A percentile compares a stretch with the other conserved stretches of the same genome.
These are phyloP conservation scores for Echinops telfairi DNA, from an alignment of 2,113 vertebrate genomes.

Conservation along the genomic window DNA sequence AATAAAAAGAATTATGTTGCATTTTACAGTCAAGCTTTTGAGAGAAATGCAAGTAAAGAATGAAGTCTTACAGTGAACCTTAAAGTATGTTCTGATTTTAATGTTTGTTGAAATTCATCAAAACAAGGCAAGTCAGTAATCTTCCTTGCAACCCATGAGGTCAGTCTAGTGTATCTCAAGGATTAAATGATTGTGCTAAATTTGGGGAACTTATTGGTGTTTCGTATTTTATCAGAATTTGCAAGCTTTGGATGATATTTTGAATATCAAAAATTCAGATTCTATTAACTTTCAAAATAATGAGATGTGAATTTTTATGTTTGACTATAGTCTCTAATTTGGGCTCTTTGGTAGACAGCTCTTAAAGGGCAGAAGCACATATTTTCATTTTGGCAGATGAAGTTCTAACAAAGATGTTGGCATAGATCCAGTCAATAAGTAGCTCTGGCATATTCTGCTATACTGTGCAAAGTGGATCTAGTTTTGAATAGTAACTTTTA, in stretches of 20 bases:
- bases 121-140: slow-evolving; percentile 22
- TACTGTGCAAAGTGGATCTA: slow-evolving; percentile 21
- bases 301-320: slow-evolving; percentile 6
- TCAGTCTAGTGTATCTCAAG: slow-evolving; percentile 53
- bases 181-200: slow-evolving; percentile 27
- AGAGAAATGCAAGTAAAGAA: slow-evolving; percentile 37
- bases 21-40: not conserved
- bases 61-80: not conserved
- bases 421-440: not conserved
- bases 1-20: slow-evolving; percentile 1
- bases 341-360: not conserved
- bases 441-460: slow-evolving; percentile 24
- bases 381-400: slow-evolving; percentile 54
- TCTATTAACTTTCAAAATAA: slow-evolving; percentile 33
- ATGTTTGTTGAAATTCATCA: slow-evolving; percentile 31
- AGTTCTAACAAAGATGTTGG: not conserved
- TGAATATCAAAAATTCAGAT: slow-evolving; percentile 15
- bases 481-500: slow-evolving; percentile 40
- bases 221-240: slow-evolving; percentile 47
- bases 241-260: slow-evolving; percentile 45
- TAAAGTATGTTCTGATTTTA: not conserved
- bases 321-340: not conserved
- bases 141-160: not conserved
- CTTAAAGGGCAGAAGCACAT: slow-evolving; percentile 19
- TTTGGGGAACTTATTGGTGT: slow-evolving; percentile 44